A percentile compares a stretch with the other conserved stretches of the same genome.
Conservation (phyloP, 2,113 vertebrate genomes). For the Mesoclemmys tuberculata region DNA sequence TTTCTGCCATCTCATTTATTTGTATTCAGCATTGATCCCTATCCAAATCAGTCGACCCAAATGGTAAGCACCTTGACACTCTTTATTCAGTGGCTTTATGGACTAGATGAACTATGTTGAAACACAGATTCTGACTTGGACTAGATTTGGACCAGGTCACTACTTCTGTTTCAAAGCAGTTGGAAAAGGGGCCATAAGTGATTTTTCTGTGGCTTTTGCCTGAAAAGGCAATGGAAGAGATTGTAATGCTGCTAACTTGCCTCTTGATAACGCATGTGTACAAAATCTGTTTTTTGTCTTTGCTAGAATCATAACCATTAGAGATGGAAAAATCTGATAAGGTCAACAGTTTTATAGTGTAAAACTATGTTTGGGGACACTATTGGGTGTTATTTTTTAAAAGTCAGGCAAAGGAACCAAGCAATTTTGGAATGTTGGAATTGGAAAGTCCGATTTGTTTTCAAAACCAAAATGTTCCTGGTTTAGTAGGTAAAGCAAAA, state of each 20-base stretch:
- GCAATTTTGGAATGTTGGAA: not conserved
- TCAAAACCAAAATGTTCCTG: not conserved
- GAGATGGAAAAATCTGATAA: not conserved
- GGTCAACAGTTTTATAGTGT: not conserved
- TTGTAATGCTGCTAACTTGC: not conserved
- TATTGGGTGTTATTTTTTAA: not conserved
- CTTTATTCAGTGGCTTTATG: conserved; percentile 7
- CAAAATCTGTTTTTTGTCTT: not conserved
- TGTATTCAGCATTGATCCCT: conserved; percentile 8
- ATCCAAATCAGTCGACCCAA: not conserved
- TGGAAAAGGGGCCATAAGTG: not conserved
- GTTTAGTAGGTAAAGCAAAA: not conserved
- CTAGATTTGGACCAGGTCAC: not conserved
- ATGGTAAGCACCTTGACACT: conserved; percentile 1
- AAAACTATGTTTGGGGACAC: not conserved
- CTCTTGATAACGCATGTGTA: not conserved
- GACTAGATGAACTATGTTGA: not conserved
- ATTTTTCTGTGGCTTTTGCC: not conserved
- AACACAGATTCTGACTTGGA: not conserved
- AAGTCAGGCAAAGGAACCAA: not conserved
- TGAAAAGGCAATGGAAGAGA: not conserved
- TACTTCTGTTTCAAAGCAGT: not conserved
- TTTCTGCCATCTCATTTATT: conserved; percentile 37
- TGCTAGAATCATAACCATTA: not conserved
- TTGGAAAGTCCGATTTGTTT: not conserved